These are phyloP conservation scores for Zoroaster sp. DNA, from an alignment of 53 echinoderm and acorn worm species.

Conservation along the genomic window DNA sequence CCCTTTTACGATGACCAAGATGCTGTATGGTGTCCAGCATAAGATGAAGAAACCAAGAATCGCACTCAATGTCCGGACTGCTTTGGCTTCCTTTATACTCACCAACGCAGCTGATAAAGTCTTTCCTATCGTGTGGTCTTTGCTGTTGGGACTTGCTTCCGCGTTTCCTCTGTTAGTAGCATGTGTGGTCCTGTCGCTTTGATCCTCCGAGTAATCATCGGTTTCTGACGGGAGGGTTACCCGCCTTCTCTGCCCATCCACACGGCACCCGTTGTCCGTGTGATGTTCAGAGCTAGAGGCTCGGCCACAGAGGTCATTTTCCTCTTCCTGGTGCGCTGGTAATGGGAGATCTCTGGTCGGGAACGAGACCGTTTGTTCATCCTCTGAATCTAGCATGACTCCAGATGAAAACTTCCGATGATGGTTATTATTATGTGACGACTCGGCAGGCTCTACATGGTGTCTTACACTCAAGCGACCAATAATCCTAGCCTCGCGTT, in stretches of 20 bases:
- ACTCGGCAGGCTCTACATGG: slow-evolving; percentile 55
- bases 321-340: slow-evolving; percentile 40
- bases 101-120: slow-evolving; percentile 80
- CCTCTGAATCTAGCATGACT: slow-evolving; percentile 75
- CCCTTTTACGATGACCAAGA: slow-evolving; percentile 79
- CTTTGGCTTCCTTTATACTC: slow-evolving; percentile 86
- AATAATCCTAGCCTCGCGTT: slow-evolving; percentile 79
- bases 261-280: slow-evolving; percentile 56
- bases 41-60: slow-evolving; percentile 85
- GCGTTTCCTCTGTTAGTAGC: slow-evolving; percentile 16
- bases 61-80: slow-evolving; percentile 84
- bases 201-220: slow-evolving; percentile 25
- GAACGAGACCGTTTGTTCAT: slow-evolving; percentile 69
- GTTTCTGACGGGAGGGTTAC: slow-evolving; percentile 34
- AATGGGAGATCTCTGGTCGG: slow-evolving; percentile 39
- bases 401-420: slow-evolving; percentile 63
- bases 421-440: slow-evolving; percentile 61
- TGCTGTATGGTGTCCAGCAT: slow-evolving; percentile 96
- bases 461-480: slow-evolving; percentile 79
- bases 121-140: slow-evolving; percentile 81
- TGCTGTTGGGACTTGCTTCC: slow-evolving; percentile 62
- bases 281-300: slow-evolving; percentile 60
- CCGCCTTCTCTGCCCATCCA: slow-evolving; percentile 47
- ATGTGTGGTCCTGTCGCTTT: neutral
- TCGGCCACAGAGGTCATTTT: slow-evolving; percentile 9